phyloP scores from a whole-genome alignment of 2,888 invertebrate genomes.

The Nebria salina region DNA sequence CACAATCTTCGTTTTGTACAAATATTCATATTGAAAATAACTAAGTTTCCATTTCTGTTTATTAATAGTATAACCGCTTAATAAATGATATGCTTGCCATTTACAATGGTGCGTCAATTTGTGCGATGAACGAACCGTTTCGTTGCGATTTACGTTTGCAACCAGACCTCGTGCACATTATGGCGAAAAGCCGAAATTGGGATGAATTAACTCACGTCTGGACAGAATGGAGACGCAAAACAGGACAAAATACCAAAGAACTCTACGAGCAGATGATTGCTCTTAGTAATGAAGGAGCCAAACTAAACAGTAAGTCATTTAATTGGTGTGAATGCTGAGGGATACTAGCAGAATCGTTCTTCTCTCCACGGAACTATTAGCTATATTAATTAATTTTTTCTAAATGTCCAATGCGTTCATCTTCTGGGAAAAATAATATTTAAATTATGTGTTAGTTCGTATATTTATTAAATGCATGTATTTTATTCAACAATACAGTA shows the following conservation, averaged over 20 bases:
- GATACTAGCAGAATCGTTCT: no score
- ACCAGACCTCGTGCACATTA: constrained; percentile 79
- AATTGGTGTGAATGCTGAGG: no score
- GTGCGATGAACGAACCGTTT: constrained; percentile 85
- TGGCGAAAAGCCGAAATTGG: constrained; percentile 86
- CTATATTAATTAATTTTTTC: not conserved
- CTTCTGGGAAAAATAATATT: not conserved
- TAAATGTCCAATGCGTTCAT: not conserved
- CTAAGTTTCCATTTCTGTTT: not conserved
- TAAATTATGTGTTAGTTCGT: not conserved
- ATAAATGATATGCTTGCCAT: constrained; percentile 90
- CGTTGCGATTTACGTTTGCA: constrained; percentile 83
- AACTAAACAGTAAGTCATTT: constrained; percentile 76
- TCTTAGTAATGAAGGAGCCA: constrained; percentile 82
- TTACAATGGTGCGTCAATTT: constrained; percentile 86
- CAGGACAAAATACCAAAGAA: constrained; percentile 81
- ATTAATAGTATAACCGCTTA: constrained; percentile 81
- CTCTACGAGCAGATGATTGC: constrained; percentile 82
- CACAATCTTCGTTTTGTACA: no score
- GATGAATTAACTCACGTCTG: constrained; percentile 88
- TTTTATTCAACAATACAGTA: not conserved
- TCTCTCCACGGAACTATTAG: not conserved
- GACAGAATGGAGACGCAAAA: constrained; percentile 90
- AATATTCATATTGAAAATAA: not conserved
- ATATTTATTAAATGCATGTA: not conserved